Evolutionary conservation across 2,797 vertebrate species (phyloP).

Genomic region (Gallinago nigripennis): DNA sequence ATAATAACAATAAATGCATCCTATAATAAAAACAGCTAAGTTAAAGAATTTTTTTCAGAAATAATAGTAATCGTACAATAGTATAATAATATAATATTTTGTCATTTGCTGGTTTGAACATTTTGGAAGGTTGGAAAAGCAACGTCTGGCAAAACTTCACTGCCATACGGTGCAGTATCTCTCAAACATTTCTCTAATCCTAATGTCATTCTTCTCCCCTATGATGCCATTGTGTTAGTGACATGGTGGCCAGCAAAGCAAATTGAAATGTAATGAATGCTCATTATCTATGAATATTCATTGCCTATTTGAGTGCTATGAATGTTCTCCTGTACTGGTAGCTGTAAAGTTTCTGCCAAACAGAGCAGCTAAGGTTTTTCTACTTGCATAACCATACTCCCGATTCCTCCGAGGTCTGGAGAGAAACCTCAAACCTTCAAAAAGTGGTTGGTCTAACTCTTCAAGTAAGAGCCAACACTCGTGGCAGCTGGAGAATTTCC

Average conservation of each 20-base stretch:
- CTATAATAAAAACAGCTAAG: neutral
- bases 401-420: neutral
- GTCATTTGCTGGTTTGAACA: neutral
- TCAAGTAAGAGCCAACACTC: neutral
- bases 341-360: neutral
- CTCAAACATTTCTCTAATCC: neutral
- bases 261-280: constrained; percentile 35
- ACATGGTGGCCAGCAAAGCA: constrained; percentile 19
- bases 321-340: neutral
- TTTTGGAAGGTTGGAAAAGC: neutral
- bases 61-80: neutral
- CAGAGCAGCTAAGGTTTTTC: neutral
- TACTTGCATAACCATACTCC: neutral
- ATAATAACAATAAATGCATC: neutral
- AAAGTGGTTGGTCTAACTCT: neutral
- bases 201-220: neutral
- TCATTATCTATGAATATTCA: constrained; percentile 23
- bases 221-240: neutral
- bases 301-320: neutral
- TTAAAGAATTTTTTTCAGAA: neutral
- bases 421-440: constrained; percentile 16
- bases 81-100: neutral
- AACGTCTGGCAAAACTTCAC: neutral
- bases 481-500: neutral
- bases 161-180: neutral